Conservation (phyloP, 2,888 invertebrate genomes). For the Andrena praecox region DNA sequence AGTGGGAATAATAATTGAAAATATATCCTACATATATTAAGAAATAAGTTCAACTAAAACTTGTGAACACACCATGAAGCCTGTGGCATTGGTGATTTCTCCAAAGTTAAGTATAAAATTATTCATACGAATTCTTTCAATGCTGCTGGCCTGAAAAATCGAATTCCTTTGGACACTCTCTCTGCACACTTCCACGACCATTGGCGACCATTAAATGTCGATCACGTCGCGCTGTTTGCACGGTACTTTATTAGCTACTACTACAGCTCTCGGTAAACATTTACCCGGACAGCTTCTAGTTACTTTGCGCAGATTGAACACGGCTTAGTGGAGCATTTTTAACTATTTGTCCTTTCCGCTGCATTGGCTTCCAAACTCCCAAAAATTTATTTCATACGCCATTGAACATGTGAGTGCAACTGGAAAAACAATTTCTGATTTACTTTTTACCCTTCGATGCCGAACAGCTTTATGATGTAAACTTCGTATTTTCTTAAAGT, state of each 20-base stretch:
- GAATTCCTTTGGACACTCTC: constrained; percentile 47
- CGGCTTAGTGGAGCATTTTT: constrained; percentile 1
- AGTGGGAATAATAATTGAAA: not conserved
- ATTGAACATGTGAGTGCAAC: too few relatives aligned
- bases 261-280: constrained; percentile 43
- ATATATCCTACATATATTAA: too few relatives aligned
- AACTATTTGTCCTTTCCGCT: not conserved
- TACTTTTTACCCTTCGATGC: too few relatives aligned
- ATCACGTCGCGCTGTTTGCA: constrained; percentile 64
- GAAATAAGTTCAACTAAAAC: not conserved
- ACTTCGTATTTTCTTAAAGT: too few relatives aligned
- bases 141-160: constrained; percentile 23
- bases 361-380: not conserved
- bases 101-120: constrained; percentile 11
- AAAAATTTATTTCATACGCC: not conserved
- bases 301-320: constrained; percentile 45
- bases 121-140: not conserved
- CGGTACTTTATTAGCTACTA: constrained; percentile 63
- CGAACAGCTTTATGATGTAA: too few relatives aligned
- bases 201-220: constrained; percentile 48
- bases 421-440: too few relatives aligned
- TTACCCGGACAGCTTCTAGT: constrained; percentile 34
- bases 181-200: constrained; percentile 37
- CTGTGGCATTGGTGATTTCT: not conserved
- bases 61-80: not conserved